phyloP scores from a whole-genome alignment of 2,113 vertebrate species.

The Tinamus guttatus region DNA sequence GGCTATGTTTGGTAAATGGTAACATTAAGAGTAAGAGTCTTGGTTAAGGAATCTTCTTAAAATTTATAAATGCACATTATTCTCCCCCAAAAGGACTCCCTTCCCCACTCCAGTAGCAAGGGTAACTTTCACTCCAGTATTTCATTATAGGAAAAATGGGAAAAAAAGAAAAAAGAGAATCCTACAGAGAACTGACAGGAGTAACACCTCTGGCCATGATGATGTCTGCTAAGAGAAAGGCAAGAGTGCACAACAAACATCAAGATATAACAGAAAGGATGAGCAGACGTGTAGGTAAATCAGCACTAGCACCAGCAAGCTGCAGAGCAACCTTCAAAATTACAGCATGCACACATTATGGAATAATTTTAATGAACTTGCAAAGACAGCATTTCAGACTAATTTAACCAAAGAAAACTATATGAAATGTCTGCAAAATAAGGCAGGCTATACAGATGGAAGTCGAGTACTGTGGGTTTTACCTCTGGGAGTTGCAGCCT shows the following conservation, averaged over 20 bases:
- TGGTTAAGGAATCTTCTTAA: constrained; percentile 1
- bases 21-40: neutral
- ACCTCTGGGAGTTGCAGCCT: constrained; percentile 80
- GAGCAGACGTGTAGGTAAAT: neutral
- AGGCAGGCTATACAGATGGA: constrained; percentile 80
- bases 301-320: neutral
- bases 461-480: constrained; percentile 81
- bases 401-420: constrained; percentile 73
- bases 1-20: neutral
- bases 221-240: neutral
- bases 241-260: neutral
- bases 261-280: neutral
- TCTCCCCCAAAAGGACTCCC: neutral
- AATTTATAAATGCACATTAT: neutral
- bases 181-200: neutral
- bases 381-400: constrained; percentile 59
- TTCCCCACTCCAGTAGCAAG: neutral
- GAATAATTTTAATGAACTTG: constrained; percentile 34
- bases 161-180: neutral
- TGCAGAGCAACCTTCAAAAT: neutral
- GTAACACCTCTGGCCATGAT: neutral
- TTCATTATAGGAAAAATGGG: neutral
- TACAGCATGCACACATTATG: neutral
- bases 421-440: constrained; percentile 68
- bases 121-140: neutral